Base-by-base conservation (phyloP, 2,888 invertebrate genomes). In the Apantesis nais region DNA sequence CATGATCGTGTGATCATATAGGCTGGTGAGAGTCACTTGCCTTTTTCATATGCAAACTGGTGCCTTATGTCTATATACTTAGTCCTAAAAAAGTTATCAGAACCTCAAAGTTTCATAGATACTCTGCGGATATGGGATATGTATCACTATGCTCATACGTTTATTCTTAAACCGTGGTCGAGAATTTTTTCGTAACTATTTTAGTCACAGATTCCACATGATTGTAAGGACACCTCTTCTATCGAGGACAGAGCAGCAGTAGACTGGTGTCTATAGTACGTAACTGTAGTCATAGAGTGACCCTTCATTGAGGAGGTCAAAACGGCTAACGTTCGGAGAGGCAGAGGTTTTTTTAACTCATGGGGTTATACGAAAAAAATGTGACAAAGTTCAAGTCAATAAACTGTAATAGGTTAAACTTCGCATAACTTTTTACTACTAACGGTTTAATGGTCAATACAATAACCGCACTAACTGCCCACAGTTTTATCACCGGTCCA, bases 401-500 rank as follows among this genome's bases (percentile, higher is more conserved):
- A 55, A 55, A 5, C 25, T 55, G 55, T 55, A 55, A 25, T 25
- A 55, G 14, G 25, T 5, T 12, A 55, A 55, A 1, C 25, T 55
- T 55, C 2, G n/a, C 25, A 25, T 25, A 55, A 25, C 12, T 14
- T 55, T 55, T 55, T 9, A 25, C 25, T 25, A 25, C 14, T 55
- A 25, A 25, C 25, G 25, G 4, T 25, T 25, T 55, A 25, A 12
- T 25, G 55, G 55, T 0, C 25, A 55, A 25, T 55, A 55, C 55
- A 25, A 55, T 12, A 55, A 55, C 25, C 25, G 4, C 12, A 25
- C 25, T 55, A 55, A 12, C 12, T 25, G 14, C 25, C n/a, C 55
- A 25, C 41, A 63, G 16, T 63, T 63, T 63, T 63, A 63, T 63
- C 19, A 63, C 62, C 25, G 41, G 25, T 41, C 5, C 19, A 41